A percentile compares a stretch with the other conserved stretches of the same genome.
phyloP scores from a whole-genome alignment of 2,888 invertebrate species.

The Autographa gamma region DNA sequence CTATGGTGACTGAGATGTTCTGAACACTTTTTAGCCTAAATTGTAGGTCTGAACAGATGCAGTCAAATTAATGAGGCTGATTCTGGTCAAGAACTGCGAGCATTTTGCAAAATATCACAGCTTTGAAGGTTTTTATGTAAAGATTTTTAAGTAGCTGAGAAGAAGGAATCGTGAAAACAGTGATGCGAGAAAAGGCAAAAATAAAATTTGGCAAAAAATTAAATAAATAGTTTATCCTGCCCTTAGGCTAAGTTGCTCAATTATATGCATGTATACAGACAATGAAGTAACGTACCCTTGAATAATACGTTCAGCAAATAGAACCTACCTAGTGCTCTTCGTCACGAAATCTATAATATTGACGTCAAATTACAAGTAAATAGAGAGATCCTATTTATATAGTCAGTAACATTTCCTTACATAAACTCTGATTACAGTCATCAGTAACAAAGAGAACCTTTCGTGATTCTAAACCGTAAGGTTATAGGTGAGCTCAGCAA shows the following conservation, averaged over 20 bases:
- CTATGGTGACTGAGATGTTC: no score
- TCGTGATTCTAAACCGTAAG: not conserved
- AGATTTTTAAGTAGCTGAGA: not conserved
- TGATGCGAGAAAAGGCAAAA: not conserved
- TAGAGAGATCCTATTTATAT: not conserved
- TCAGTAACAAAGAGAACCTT: not conserved
- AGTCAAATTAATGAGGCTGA: no score
- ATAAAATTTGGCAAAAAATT: not conserved
- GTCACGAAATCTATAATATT: not conserved
- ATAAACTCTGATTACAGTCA: not conserved
- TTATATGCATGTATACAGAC: not conserved
- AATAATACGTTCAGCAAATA: not conserved
- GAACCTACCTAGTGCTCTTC: not conserved
- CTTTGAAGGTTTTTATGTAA: slow-evolving; percentile 7
- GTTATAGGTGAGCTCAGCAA: not conserved
- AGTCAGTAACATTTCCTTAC: not conserved
- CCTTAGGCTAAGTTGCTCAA: no score
- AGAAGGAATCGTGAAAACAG: not conserved
- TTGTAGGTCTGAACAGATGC: no score
- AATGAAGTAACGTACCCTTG: not conserved
- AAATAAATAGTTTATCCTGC: not conserved
- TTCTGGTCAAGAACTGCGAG: not conserved
- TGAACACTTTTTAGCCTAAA: no score
- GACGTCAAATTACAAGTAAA: not conserved
- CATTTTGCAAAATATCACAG: not conserved